These are phyloP conservation scores for Osmerus eperlanus DNA, from an alignment of 2,113 vertebrate genomes.

Conservation along the genomic window DNA sequence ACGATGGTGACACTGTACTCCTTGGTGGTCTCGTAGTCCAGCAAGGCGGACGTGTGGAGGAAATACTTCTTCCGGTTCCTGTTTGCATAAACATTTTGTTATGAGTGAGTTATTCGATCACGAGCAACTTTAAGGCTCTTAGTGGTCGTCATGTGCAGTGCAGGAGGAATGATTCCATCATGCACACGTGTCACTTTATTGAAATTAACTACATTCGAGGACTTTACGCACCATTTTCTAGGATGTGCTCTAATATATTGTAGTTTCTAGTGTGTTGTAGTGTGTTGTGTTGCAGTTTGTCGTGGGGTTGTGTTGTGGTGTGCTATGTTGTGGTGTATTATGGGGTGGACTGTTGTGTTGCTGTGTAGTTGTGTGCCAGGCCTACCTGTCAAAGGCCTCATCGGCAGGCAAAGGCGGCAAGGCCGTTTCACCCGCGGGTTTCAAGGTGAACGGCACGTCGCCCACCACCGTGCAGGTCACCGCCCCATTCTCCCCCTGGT, in stretches of 20 bases:
- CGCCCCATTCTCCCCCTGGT: constrained; percentile 93
- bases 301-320: too few relatives aligned
- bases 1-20: constrained; percentile 94
- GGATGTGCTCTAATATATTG: too few relatives aligned
- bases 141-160: too few relatives aligned
- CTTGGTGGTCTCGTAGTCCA: constrained; percentile 89
- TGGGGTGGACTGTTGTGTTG: neutral
- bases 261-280: neutral
- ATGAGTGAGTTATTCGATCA: too few relatives aligned
- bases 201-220: too few relatives aligned
- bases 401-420: constrained; percentile 71
- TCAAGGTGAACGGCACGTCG: constrained; percentile 93
- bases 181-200: too few relatives aligned
- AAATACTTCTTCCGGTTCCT: constrained; percentile 95
- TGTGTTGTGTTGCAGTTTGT: constrained; percentile 2
- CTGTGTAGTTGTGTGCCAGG: constrained; percentile 15
- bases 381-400: constrained; percentile 82
- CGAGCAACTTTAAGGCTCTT: too few relatives aligned
- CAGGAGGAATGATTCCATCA: too few relatives aligned
- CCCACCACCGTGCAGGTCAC: constrained; percentile 96
- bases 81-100: constrained; percentile 7
- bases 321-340: neutral
- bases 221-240: too few relatives aligned
- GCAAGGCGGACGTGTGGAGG: constrained; percentile 88
- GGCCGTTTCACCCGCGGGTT: constrained; percentile 82